A percentile compares a stretch with the other conserved stretches of the same genome.
Conservation (phyloP, 2,797 vertebrate genomes). For the Squalus acanthias region DNA sequence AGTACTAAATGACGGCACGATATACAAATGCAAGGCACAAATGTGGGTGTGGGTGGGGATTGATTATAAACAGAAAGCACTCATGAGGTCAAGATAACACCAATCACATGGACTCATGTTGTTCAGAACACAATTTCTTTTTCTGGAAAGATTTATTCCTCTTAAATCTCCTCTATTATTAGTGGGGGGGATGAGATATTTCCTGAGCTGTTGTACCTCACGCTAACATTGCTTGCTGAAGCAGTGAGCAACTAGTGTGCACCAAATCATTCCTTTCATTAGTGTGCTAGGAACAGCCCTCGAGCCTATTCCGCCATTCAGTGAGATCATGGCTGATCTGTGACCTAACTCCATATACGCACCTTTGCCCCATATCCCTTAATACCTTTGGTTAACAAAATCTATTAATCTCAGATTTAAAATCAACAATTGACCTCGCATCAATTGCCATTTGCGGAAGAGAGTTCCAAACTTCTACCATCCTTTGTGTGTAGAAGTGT, state of each 20-base stretch:
- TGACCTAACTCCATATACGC: too few species aligned
- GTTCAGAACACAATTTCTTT: not conserved
- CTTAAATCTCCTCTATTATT: not conserved
- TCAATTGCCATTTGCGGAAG: too few species aligned
- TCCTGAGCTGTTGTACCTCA: not conserved
- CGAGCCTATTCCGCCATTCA: too few species aligned
- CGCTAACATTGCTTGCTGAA: not conserved
- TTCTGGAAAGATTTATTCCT: not conserved
- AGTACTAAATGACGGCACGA: not conserved
- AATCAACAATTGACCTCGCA: too few species aligned
- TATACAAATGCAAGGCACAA: not conserved
- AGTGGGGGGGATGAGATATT: not conserved
- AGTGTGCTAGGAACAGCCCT: not conserved
- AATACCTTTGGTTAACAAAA: too few species aligned
- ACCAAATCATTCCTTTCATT: not conserved
- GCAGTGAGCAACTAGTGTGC: not conserved
- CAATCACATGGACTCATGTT: not conserved
- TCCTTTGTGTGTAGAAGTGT: too few species aligned
- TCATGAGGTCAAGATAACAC: not conserved
- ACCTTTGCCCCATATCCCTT: too few species aligned
- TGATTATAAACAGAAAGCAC: not conserved
- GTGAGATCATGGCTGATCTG: too few species aligned
- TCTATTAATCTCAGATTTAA: too few species aligned
- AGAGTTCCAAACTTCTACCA: too few species aligned
- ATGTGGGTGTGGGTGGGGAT: not conserved